phyloP scores from a whole-genome alignment of 23 tunicate genomes.

The Trididemnum clinides region DNA sequence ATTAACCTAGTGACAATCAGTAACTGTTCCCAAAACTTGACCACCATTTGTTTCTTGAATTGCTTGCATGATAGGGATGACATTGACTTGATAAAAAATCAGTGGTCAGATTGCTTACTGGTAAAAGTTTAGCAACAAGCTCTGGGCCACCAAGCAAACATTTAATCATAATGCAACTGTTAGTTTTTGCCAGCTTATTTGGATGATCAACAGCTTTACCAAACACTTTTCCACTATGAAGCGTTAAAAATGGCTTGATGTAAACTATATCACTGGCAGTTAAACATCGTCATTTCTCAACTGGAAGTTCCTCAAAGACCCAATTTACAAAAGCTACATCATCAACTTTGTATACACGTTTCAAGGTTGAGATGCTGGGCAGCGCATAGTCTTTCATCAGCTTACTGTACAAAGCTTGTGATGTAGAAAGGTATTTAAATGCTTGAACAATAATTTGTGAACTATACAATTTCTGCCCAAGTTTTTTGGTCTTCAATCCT shows the following conservation, averaged over 20 bases:
- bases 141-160: constrained; percentile 19
- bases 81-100: not conserved
- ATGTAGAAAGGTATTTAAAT: constrained; percentile 14
- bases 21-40: not conserved
- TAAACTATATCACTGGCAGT: not conserved
- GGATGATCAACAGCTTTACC: constrained; percentile 39
- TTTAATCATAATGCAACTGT: not conserved
- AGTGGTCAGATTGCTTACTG: constrained; percentile 7
- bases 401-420: not conserved
- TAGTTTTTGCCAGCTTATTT: constrained; percentile 7
- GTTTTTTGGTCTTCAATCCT: not conserved
- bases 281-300: not conserved
- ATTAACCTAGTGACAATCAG: not conserved
- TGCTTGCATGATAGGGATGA: not conserved
- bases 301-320: not conserved
- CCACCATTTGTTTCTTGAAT: not conserved
- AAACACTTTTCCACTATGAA: constrained; percentile 13
- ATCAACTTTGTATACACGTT: not conserved
- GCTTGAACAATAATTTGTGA: not conserved
- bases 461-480: not conserved
- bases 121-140: not conserved
- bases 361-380: not conserved
- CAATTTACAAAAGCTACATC: constrained; percentile 11
- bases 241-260: not conserved
- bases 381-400: constrained; percentile 13